A percentile compares a stretch with the other conserved stretches of the same genome.
Conservation (phyloP, 2,113 vertebrate species). For the Shinisaurus crocodilurus region DNA sequence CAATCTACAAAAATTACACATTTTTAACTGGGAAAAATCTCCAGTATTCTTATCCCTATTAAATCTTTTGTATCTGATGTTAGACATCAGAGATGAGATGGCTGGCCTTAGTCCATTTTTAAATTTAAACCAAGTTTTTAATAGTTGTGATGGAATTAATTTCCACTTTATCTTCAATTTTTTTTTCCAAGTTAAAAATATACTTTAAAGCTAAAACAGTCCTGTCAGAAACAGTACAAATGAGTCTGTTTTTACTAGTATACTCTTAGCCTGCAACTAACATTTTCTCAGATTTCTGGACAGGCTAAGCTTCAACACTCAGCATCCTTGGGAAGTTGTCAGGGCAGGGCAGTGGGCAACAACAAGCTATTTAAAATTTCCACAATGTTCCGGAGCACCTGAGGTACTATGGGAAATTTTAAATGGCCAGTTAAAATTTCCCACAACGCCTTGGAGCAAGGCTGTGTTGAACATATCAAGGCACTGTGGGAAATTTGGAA, state of each 20-base stretch:
- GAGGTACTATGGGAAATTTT: neutral
- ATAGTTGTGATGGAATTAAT: neutral
- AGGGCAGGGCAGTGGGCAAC: neutral
- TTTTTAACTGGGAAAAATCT: neutral
- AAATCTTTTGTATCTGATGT: neutral
- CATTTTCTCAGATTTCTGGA: neutral
- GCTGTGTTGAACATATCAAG: neutral
- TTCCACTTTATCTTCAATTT: neutral
- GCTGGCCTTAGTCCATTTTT: neutral
- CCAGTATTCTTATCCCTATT: neutral
- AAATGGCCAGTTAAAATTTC: neutral
- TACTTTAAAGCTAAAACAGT: slow-evolving; percentile 18
- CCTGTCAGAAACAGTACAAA: neutral
- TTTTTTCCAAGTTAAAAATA: neutral
- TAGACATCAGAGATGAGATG: neutral
- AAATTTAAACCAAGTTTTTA: neutral
- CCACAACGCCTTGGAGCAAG: neutral
- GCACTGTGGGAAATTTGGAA: neutral
- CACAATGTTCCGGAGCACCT: neutral
- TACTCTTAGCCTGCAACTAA: neutral
- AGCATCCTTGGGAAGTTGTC: neutral
- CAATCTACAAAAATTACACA: too few relatives aligned
- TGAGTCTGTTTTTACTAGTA: neutral
- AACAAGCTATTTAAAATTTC: neutral
- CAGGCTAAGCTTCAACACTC: neutral